Evolutionary conservation across 2,797 vertebrate species (phyloP), one percentile per base, ranked within the genome.

Genomic region (Crenichthys baileyi): DNA sequence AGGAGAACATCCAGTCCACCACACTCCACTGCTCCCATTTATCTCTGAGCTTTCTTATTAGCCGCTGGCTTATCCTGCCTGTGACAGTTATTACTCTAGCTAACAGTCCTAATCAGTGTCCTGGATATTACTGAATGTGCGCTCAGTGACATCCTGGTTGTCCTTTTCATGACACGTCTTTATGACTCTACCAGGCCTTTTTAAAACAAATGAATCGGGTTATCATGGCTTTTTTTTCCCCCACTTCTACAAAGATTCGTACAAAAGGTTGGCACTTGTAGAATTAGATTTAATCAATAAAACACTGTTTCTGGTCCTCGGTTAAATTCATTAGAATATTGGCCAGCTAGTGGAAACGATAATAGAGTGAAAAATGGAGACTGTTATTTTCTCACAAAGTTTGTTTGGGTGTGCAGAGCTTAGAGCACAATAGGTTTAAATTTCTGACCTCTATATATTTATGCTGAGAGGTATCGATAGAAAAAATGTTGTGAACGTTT

Each of bases 1-100:
- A 85, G 58, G 85, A 63, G 79, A 76, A 55, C 77, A 67, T 26
- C 67, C 31, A 79, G 72, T 48, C 72, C 56, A 8, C 78, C 68
- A 36, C 76, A 48, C 29, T 65, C 79, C 50, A 67, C 75, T 3
- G 22, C 79, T 76, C 4, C 63, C 82, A 82, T 86, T 86, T 77
- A 81, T 87, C 84, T 84, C 56, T 7, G 31, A 73, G 79, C 31
- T 82, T 51, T 87, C 70, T 90, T 82, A 85, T 92, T 84, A 85
- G 84, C 72, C 79, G 36, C 36, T 26, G 51, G 53, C 68, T 86
- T 61, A 81, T 83, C 73, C 79, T 73, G 72, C 68, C 55, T 7
- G 75, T 78, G 72, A 81, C 65, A 24, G 73, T 78, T 87, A 83
- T 87, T 88, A 70, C 76, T 80, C 31, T 16, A 13, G 75, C 72